Conservation (phyloP, 2,888 invertebrate species). For the Druceiella hillmani region DNA sequence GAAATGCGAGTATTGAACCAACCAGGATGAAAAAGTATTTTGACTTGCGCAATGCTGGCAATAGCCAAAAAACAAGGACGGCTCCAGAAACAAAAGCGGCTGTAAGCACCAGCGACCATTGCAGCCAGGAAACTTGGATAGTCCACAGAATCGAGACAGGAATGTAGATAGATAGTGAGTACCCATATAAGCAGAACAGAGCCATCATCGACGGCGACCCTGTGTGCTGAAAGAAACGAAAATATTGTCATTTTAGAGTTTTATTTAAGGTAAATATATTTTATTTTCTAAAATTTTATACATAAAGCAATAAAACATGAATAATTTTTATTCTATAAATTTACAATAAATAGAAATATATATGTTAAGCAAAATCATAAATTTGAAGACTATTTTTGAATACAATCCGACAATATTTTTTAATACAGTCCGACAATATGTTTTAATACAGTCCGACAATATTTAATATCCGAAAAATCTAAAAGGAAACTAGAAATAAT, state of each 20-base stretch:
- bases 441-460: too few species aligned
- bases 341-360: too few species aligned
- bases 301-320: too few species aligned
- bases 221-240: conserved; percentile 38
- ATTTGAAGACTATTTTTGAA: too few species aligned
- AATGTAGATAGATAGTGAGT: conserved; percentile 89
- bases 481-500: too few species aligned
- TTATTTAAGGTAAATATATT: conserved; percentile 1
- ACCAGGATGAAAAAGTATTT: conserved; percentile 43
- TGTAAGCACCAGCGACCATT: conserved; percentile 80
- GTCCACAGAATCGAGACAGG: conserved; percentile 92
- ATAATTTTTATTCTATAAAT: too few species aligned
- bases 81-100: conserved; percentile 81
- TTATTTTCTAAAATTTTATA: conserved; percentile 4
- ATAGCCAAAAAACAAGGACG: conserved; percentile 76
- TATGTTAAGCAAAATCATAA: too few species aligned
- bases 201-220: conserved; percentile 70
- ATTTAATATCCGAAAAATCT: too few species aligned
- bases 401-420: too few species aligned
- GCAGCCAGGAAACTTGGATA: conserved; percentile 74
- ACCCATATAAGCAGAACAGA: conserved; percentile 91
- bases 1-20: conserved; percentile 65
- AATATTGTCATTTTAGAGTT: conserved; percentile 5
- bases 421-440: too few species aligned
- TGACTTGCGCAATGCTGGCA: conserved; percentile 67